Conservation (phyloP, 2,888 invertebrate genomes). For the Perdita meconis region DNA sequence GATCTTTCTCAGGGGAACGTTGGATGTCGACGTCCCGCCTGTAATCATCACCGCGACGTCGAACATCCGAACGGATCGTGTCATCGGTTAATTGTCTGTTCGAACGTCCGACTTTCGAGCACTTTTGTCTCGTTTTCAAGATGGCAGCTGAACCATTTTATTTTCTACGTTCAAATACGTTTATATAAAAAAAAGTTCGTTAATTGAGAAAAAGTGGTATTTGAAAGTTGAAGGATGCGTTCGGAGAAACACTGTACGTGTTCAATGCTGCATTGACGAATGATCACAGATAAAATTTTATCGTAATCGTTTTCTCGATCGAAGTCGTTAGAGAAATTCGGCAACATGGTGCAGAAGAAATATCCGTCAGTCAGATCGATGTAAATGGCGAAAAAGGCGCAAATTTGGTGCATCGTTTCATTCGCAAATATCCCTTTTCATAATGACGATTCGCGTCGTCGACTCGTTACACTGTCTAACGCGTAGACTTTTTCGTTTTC, state of each 20-base stretch:
- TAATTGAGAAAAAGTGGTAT: too few species aligned
- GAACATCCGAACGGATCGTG: too few species aligned
- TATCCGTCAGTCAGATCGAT: conserved; percentile 30
- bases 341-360: conserved; percentile 47
- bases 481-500: conserved; percentile 31
- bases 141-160: too few species aligned
- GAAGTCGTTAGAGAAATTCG: conserved; percentile 27
- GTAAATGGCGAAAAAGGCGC: conserved; percentile 33
- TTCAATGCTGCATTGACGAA: conserved; percentile 1
- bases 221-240: too few species aligned
- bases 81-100: too few species aligned
- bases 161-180: too few species aligned
- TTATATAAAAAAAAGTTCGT: too few species aligned
- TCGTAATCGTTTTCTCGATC: conserved; percentile 21
- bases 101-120: too few species aligned
- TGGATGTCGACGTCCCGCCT: conserved; percentile 3
- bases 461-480: conserved; percentile 56
- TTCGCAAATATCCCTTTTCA: conserved; percentile 51
- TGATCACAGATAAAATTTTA: conserved; percentile 21
- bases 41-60: too few species aligned
- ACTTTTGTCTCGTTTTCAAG: too few species aligned
- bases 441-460: conserved; percentile 56
- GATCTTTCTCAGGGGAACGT: conserved; percentile 28
- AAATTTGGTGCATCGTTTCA: conserved; percentile 51
- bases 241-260: neutral